A percentile compares a stretch with the other conserved stretches of the same genome.
These are phyloP conservation scores for Cydia strobilella DNA, from an alignment of 1,140 invertebrate species.

Conservation along the genomic window DNA sequence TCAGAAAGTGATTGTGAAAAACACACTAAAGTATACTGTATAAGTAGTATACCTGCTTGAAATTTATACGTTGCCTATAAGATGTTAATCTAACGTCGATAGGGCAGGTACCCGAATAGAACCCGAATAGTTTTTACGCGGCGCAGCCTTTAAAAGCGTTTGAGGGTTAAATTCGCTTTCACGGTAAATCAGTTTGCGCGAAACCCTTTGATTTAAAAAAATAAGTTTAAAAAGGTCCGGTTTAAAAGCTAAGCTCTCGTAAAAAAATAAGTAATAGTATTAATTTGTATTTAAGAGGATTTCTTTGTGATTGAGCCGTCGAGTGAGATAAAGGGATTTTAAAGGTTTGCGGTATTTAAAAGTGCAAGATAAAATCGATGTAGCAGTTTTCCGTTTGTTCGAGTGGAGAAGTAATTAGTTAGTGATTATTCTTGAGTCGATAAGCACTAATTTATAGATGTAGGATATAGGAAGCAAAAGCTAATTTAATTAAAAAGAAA, in stretches of 20 bases:
- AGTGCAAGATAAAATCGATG: conserved; percentile 33
- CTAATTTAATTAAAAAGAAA: no score
- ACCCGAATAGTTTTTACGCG: conserved; percentile 44
- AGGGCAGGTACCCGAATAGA: conserved; percentile 23
- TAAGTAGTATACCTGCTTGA: not conserved
- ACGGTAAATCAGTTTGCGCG: conserved; percentile 53
- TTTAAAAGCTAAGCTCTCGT: conserved; percentile 42
- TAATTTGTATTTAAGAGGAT: conserved; percentile 38
- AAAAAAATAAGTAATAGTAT: conserved; percentile 37
- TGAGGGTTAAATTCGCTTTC: conserved; percentile 58
- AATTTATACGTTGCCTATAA: conserved; percentile 27
- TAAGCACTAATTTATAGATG: not conserved
- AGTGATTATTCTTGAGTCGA: not conserved
- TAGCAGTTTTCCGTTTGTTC: conserved; percentile 1
- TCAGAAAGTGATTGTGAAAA: conserved; percentile 2
- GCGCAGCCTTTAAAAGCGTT: conserved; percentile 40
- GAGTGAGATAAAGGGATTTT: conserved; percentile 26
- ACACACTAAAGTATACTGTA: not conserved
- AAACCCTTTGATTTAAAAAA: conserved; percentile 54
- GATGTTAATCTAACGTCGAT: conserved; percentile 29
- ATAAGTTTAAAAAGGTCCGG: conserved; percentile 36
- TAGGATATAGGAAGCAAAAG: no score
- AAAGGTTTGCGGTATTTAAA: conserved; percentile 31
- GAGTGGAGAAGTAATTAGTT: conserved; percentile 8
- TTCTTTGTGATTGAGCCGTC: conserved; percentile 42